Base-by-base conservation (phyloP, 2,797 vertebrate species). In the Anableps anableps region DNA sequence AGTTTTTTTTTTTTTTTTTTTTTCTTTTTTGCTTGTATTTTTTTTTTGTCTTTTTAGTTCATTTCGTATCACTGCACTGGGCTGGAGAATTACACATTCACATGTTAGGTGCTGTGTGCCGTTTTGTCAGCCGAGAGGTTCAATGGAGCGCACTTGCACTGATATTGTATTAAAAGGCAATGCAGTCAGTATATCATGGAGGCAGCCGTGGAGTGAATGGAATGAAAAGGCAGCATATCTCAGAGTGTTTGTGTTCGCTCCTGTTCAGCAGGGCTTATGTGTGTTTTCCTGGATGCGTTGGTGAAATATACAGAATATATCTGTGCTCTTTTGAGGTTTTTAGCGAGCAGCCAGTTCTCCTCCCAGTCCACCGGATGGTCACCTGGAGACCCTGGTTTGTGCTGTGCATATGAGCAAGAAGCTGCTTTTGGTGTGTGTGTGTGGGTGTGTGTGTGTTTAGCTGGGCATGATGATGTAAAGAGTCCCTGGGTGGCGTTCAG, bases 401-500 rank as follows among this genome's bases (percentile, higher is more conserved):
- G 3, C 73, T 76, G 75, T 19, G 36, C 47, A 76, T 68, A 75
- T 83, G 23, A 75, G 82, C 19, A 78, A 70, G 84, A 13, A 74
- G 58, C 64, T 83, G 77, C 72, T 80, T 78, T 71, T 76, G 76
- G 76, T 66, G 80, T 74, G 81, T 71, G 73, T 85, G 83, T 55
- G 87, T 82, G 82, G 73, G 85, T 86, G 86, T 88, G 87, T 88
- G 91, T 93, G 92, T 92, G 94, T 95, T 92, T 93, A 94, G 89
- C 91, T 83, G 90, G 91, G 90, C 91, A 90, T 93, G 92, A 94
- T 95, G 94, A 94, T 95, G 94, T 95, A 94, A 95, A 92, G 94
- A 94, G 92, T 96, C 94, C 94, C 95, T 90, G 91, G 91, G 94
- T 95, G 94, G 93, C 92, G 91, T 95, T 96, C 95, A 96, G 95